Evolutionary conservation across 2,113 vertebrate genomes (phyloP), one percentile per base, ranked within the genome.

Genomic region (Trinectes maculatus): DNA sequence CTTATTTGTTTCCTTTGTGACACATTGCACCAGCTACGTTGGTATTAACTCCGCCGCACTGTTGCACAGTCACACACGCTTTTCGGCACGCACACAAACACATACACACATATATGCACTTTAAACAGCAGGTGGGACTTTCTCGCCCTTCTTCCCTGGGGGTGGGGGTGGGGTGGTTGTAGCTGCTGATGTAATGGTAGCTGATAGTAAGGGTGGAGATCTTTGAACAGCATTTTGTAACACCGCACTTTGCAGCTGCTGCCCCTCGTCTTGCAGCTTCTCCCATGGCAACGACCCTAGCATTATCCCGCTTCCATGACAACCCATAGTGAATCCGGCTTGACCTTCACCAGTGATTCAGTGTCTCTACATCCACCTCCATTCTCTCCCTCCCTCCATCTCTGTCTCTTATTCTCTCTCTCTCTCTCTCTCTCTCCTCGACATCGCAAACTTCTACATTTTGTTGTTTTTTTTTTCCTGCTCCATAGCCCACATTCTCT

Each of bases 281-380:
- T 85, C 80, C 85, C 88, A 78, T 89, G 77, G 89, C 87, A 89
- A 89, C 82, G 75, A 90, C 85, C 85, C 84, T 62, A 68, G 68
- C 82, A 79, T 87, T 87, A 77, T 84, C 58, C 85, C 79, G 89
- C 89, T 89, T 84, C 89, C 85, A 89, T 90, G 89, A 84, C 89
- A 90, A 91, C 87, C 73, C 64, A 34, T 76, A 80, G 86, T 83
- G 87, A 90, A 83, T 86, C 83, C 61, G 34, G 69, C 74, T 81
- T 89, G 88, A 91, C 90, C 90, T 90, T 91, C 83, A 87, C 60
- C 71, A 75, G 54, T 88, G 83, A 89, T 87, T 88, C 82, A 84
- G 65, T 82, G 61, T 81, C 77, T 85, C 78, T 74, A 75, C 74
- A 84, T 85, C 83, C 80, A 84, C 74, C 86, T 84, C 84, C 86